Evolutionary conservation across 2,797 vertebrate genomes (phyloP).

Genomic region (Acridotheres tristis): DNA sequence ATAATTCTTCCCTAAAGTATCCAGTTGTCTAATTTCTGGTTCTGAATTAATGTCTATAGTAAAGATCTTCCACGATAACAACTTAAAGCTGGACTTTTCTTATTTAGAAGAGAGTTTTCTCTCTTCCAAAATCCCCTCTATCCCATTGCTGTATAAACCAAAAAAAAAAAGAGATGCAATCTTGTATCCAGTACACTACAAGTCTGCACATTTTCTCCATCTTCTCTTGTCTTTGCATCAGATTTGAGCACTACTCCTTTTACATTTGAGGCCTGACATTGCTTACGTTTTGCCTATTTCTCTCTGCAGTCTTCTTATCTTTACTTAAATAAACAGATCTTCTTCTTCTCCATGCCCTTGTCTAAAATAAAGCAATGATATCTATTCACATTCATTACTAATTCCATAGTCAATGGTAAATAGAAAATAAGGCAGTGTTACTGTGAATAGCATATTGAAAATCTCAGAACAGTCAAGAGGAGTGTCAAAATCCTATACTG

Average conservation of each 20-base stretch:
- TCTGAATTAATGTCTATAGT: neutral
- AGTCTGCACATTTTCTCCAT: neutral
- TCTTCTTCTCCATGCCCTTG: neutral
- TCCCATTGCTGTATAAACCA: neutral
- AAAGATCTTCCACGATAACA: neutral
- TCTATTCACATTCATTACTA: neutral
- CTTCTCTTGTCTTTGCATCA: neutral
- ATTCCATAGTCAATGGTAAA: neutral
- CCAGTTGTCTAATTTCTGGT: neutral
- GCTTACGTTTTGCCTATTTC: neutral
- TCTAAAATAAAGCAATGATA: neutral
- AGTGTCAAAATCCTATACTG: neutral
- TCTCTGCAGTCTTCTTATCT: neutral
- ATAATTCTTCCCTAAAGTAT: neutral
- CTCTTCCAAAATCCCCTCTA: neutral
- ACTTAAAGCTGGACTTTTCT: neutral
- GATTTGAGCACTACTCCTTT: neutral
- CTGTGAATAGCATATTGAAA: neutral
- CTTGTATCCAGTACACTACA: neutral
- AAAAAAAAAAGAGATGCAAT: no score
- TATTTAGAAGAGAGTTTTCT: neutral
- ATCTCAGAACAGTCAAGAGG: neutral
- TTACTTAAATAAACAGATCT: neutral
- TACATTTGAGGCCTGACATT: neutral
- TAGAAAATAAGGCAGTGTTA: neutral